Evolutionary conservation across 2,113 vertebrate genomes (phyloP).

Genomic region (Strix aluco): DNA sequence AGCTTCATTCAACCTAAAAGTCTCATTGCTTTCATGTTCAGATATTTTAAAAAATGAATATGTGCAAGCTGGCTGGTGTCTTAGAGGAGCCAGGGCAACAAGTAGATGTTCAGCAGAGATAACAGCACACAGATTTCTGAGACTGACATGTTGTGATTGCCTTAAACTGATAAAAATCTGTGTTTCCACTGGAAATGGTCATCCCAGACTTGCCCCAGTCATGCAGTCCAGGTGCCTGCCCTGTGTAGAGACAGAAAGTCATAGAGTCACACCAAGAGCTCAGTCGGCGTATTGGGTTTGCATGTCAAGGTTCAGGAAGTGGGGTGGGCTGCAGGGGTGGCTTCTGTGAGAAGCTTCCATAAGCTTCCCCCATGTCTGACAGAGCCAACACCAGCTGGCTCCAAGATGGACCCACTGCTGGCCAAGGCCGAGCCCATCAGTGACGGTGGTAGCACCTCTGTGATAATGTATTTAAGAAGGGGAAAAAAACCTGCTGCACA

Average conservation of each 20-base stretch:
- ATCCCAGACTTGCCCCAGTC: background rate
- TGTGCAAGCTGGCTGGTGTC: background rate
- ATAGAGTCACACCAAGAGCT: background rate
- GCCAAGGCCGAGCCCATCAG: background rate
- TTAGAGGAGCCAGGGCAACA: background rate
- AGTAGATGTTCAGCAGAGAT: background rate
- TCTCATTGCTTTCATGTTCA: background rate
- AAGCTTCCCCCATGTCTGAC: background rate
- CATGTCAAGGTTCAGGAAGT: background rate
- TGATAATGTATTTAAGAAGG: background rate
- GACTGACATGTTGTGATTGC: background rate
- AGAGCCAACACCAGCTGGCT: background rate
- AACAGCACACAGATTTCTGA: background rate
- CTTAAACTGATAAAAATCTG: background rate
- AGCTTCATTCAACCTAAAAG: background rate
- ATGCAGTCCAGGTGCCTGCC: background rate
- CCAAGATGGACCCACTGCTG: background rate
- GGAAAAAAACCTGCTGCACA: no score
- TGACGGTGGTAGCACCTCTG: fast-evolving
- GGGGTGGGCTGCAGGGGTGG: background rate
- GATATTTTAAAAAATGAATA: background rate
- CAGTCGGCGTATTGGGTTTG: background rate
- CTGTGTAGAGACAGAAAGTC: background rate
- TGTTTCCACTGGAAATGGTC: background rate
- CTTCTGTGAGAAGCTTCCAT: background rate